Conservation (phyloP, 2,797 vertebrate species). For the Lacerta agilis region DNA sequence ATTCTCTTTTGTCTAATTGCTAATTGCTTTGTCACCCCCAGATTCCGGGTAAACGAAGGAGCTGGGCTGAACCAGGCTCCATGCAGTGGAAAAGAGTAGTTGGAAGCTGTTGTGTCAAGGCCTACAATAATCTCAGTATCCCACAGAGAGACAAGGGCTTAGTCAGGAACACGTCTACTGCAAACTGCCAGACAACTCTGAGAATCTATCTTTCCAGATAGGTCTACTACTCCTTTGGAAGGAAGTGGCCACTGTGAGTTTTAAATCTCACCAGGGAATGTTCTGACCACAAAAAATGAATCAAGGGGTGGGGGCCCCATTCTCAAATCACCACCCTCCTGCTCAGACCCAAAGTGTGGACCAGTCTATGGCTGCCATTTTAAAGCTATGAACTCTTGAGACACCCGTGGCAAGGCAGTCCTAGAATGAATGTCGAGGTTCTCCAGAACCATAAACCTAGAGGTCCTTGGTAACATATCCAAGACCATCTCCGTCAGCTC, state of each 20-base stretch:
- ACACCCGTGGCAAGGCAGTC: neutral
- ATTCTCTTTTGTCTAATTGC: neutral
- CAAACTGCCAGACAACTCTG: neutral
- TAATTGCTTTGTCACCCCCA: neutral
- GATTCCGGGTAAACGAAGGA: neutral
- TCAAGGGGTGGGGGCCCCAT: neutral
- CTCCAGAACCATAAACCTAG: neutral
- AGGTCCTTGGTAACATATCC: neutral
- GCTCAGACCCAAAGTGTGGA: neutral
- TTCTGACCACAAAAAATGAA: neutral
- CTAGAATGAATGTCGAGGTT: neutral
- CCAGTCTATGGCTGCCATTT: neutral
- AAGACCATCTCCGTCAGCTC: neutral
- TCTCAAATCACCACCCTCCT: neutral
- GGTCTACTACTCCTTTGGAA: neutral
- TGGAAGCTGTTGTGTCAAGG: neutral
- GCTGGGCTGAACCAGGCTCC: neutral
- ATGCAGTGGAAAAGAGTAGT: neutral
- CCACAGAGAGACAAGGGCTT: neutral
- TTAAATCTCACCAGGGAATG: neutral
- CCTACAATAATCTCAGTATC: neutral
- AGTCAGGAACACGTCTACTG: neutral
- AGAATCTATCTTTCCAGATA: neutral
- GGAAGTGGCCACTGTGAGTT: neutral
- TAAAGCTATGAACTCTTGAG: too few species aligned